Conservation (phyloP, 1,140 invertebrate species). For the Drosophila gunungcola region DNA sequence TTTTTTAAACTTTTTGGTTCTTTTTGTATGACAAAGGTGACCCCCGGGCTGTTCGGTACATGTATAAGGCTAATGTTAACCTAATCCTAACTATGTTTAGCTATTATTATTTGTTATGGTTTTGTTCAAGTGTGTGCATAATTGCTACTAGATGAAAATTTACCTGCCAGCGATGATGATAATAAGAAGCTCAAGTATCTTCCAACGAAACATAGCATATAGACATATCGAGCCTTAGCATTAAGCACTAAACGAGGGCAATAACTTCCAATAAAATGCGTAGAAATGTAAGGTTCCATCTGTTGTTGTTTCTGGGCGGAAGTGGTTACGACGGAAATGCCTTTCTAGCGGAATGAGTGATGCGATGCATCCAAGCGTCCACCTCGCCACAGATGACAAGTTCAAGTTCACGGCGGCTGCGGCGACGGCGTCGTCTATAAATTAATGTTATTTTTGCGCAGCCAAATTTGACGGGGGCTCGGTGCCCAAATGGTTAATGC, state of each 20-base stretch:
- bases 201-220: slow-evolving; percentile 74
- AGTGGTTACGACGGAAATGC: slow-evolving; percentile 45
- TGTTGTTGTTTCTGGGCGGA: slow-evolving; percentile 24
- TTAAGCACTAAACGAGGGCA: slow-evolving; percentile 73
- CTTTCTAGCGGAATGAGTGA: slow-evolving; percentile 42
- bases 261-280: slow-evolving; percentile 72
- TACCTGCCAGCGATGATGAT: slow-evolving; percentile 46
- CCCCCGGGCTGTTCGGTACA: slow-evolving; percentile 35
- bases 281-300: slow-evolving; percentile 14
- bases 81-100: slow-evolving; percentile 31
- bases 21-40: slow-evolving; percentile 42
- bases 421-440: slow-evolving; percentile 45
- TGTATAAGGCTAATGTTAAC: slow-evolving; percentile 52
- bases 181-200: slow-evolving; percentile 74
- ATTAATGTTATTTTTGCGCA: slow-evolving; percentile 69
- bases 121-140: slow-evolving; percentile 69
- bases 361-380: slow-evolving; percentile 20
- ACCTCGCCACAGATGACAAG: slow-evolving; percentile 58
- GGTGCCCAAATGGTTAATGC: slow-evolving; percentile 27
- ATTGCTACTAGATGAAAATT: slow-evolving; percentile 38
- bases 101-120: slow-evolving; percentile 60
- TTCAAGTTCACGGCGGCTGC: slow-evolving; percentile 68
- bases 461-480: slow-evolving; percentile 40
- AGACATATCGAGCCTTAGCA: slow-evolving; percentile 75
- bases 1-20: slow-evolving; percentile 69